Percentiles rank a stretch among this genome's conserved stretches.
These are phyloP conservation scores for Xiphophorus birchmanni DNA, from an alignment of 2,797 vertebrate species.

Conservation along the genomic window DNA sequence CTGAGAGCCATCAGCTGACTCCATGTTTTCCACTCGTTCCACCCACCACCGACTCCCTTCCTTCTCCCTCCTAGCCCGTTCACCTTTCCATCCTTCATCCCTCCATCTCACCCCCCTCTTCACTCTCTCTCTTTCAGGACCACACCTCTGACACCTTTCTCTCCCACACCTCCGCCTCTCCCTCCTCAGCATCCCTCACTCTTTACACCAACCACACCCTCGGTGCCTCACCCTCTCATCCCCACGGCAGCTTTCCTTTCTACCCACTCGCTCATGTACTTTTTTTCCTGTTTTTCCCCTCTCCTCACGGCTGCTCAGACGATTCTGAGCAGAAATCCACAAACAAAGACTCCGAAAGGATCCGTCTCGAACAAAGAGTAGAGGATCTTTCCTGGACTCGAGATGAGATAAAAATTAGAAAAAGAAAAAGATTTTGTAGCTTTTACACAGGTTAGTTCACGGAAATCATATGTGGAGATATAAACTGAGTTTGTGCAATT, in stretches of 20 bases:
- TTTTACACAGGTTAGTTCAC: not conserved
- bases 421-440: not conserved
- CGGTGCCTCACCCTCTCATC: constrained; percentile 51
- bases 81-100: constrained; percentile 49
- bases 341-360: constrained; percentile 15
- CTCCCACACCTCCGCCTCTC: constrained; percentile 22
- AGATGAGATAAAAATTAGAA: constrained; percentile 20
- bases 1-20: constrained; percentile 83
- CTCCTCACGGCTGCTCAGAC: constrained; percentile 30
- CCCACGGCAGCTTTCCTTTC: constrained; percentile 15
- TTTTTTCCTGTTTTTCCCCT: not conserved
- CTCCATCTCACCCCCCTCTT: not conserved
- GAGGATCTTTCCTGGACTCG: constrained; percentile 5
- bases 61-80: constrained; percentile 44
- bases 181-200: constrained; percentile 26
- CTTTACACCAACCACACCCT: constrained; percentile 47
- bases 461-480: not conserved
- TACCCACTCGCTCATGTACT: constrained; percentile 21
- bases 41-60: constrained; percentile 66
- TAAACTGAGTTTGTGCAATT: not conserved
- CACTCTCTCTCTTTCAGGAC: not conserved
- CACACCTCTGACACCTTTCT: constrained; percentile 47
- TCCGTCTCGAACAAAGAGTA: not conserved
- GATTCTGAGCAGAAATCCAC: constrained; percentile 30
- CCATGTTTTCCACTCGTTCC: constrained; percentile 71